A percentile compares a stretch with the other conserved stretches of the same genome.
Evolutionary conservation across 2,888 invertebrate genomes (phyloP).

Genomic region (Mamestra brassicae): DNA sequence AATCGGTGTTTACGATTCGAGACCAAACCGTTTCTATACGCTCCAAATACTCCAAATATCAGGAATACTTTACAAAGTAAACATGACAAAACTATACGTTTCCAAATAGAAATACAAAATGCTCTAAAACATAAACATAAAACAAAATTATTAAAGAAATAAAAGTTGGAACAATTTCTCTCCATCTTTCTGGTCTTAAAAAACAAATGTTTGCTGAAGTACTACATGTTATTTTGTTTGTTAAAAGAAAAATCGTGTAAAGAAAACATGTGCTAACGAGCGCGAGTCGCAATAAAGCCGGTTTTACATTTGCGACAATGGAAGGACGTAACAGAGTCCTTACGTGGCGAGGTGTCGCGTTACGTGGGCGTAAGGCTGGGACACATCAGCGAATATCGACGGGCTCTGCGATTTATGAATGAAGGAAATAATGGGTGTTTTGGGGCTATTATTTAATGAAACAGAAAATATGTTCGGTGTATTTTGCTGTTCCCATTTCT

Average conservation of each 20-base stretch:
- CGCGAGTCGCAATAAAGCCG: slow-evolving; percentile 69
- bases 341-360: slow-evolving; percentile 66
- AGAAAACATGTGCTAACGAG: slow-evolving; percentile 51
- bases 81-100: slow-evolving; percentile 54
- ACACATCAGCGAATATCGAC: slow-evolving; percentile 41
- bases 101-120: slow-evolving; percentile 31
- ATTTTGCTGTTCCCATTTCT: slow-evolving; percentile 30
- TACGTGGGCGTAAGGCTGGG: slow-evolving; percentile 55
- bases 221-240: slow-evolving; percentile 25
- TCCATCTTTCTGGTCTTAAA: slow-evolving; percentile 6
- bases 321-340: slow-evolving; percentile 64
- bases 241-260: slow-evolving; percentile 29
- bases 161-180: slow-evolving; percentile 24
- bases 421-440: slow-evolving; percentile 30
- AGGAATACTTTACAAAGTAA: slow-evolving; percentile 55
- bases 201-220: slow-evolving; percentile 13
- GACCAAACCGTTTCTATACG: slow-evolving; percentile 47
- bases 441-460: slow-evolving; percentile 31
- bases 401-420: slow-evolving; percentile 34
- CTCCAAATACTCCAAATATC: slow-evolving; percentile 54
- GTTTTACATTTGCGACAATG: slow-evolving; percentile 74
- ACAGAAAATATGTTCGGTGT: slow-evolving; percentile 36
- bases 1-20: slow-evolving; percentile 57
- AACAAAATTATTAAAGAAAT: slow-evolving; percentile 24
- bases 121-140: slow-evolving; percentile 25